Evolutionary conservation across 2,888 invertebrate species (phyloP).

Genomic region (Operophtera brumata): DNA sequence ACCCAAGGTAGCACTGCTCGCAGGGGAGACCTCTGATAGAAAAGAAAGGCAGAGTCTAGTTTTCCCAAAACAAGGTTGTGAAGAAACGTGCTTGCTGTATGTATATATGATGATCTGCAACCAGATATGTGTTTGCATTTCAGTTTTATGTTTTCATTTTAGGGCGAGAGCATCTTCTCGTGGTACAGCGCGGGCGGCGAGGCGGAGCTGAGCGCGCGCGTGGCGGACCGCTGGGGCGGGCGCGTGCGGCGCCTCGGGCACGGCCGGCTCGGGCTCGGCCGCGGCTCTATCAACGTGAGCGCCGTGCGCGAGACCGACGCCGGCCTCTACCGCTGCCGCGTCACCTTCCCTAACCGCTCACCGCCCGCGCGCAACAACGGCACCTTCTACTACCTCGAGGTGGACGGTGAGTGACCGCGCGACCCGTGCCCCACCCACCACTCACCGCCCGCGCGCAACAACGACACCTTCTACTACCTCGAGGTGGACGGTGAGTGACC

Average conservation of each 20-base stretch:
- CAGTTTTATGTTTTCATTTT: conserved; percentile 33
- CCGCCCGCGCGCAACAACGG: conserved; percentile 93
- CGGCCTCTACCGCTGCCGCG: conserved; percentile 95
- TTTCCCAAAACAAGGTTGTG: too few relatives aligned
- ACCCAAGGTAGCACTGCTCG: too few relatives aligned
- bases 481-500: conserved; percentile 88
- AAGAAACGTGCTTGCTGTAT: too few relatives aligned
- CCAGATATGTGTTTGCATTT: too few relatives aligned
- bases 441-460: conserved; percentile 90
- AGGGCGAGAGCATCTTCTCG: conserved; percentile 90
- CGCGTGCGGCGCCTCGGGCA: conserved; percentile 84
- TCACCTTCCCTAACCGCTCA: conserved; percentile 92
- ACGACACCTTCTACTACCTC: conserved; percentile 94
- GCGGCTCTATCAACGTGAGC: conserved; percentile 90
- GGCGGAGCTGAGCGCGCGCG: conserved; percentile 78
- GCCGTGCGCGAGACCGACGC: conserved; percentile 93
- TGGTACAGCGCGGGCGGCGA: conserved; percentile 84
- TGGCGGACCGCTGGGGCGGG: conserved; percentile 88
- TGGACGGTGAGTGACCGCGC: conserved; percentile 84
- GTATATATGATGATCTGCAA: too few relatives aligned
- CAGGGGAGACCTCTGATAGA: too few relatives aligned
- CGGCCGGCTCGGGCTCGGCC: conserved; percentile 68
- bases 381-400: conserved; percentile 92
- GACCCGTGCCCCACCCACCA: conserved; percentile 84
- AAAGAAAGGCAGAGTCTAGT: too few relatives aligned